phyloP scores from a whole-genome alignment of 2,888 invertebrate genomes.

The Dasysyrphus albostriatus region DNA sequence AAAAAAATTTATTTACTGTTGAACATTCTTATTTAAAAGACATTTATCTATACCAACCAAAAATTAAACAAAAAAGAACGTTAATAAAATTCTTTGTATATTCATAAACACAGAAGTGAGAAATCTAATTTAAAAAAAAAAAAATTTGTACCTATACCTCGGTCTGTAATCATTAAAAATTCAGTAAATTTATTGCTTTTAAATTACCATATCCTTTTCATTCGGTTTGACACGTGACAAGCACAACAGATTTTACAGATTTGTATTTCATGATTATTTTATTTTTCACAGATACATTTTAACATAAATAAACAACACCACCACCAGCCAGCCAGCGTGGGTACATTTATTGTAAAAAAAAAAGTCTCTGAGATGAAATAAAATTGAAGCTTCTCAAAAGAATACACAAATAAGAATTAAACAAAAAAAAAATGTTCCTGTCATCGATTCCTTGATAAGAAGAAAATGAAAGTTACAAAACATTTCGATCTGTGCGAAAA shows the following conservation, averaged over 20 bases:
- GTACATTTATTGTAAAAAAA: not conserved
- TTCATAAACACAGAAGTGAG: not conserved
- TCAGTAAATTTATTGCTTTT: conserved; percentile 46
- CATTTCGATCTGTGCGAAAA: not conserved
- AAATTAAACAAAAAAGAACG: too few relatives aligned
- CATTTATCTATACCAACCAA: too few relatives aligned
- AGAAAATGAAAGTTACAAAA: not conserved
- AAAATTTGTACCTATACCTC: not conserved
- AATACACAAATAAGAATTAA: conserved; percentile 11
- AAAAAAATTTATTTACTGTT: too few relatives aligned
- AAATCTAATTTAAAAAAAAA: not conserved
- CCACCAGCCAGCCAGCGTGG: not conserved
- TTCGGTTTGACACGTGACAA: conserved; percentile 42
- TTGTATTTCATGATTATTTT: conserved; percentile 15
- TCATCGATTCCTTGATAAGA: not conserved
- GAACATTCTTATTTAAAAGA: too few relatives aligned
- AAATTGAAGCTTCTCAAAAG: not conserved
- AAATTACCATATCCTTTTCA: conserved; percentile 26
- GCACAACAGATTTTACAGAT: not conserved
- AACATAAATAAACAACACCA: not conserved
- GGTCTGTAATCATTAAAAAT: conserved; percentile 34
- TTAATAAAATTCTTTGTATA: too few relatives aligned
- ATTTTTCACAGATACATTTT: not conserved
- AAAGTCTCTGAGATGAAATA: not conserved
- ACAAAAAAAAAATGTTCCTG: not conserved